phyloP scores from a whole-genome alignment of 2,888 invertebrate species.

The Caradrina kadenii region DNA sequence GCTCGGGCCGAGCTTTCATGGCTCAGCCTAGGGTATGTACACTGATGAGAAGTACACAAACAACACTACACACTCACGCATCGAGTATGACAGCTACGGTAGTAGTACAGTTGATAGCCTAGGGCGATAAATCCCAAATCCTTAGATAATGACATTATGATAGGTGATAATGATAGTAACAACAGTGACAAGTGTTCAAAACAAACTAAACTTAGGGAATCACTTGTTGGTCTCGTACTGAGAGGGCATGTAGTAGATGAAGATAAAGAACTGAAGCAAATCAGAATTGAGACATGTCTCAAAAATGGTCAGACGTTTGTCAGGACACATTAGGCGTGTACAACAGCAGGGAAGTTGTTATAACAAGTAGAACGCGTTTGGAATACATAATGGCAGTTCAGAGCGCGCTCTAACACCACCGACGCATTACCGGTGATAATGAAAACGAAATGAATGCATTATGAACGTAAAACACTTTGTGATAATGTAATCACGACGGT shows the following conservation, averaged over 20 bases:
- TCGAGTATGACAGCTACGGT: slow-evolving; percentile 45
- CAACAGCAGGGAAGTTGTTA: slow-evolving; percentile 79
- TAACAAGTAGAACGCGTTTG: slow-evolving; percentile 80
- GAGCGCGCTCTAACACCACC: slow-evolving; percentile 74
- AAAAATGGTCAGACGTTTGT: slow-evolving; percentile 63
- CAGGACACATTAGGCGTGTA: slow-evolving; percentile 75
- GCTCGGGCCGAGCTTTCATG: slow-evolving; percentile 95
- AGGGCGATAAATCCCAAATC: slow-evolving; percentile 64
- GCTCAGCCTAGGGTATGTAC: slow-evolving; percentile 97
- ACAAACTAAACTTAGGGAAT: slow-evolving; percentile 58
- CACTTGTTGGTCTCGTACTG: slow-evolving; percentile 18
- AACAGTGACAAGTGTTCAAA: slow-evolving; percentile 64
- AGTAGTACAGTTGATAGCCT: slow-evolving; percentile 68
- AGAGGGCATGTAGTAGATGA: slow-evolving; percentile 25
- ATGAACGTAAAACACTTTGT: slow-evolving; percentile 61
- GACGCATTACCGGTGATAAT: slow-evolving; percentile 77
- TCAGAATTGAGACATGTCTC: slow-evolving; percentile 69
- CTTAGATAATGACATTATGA: slow-evolving; percentile 68
- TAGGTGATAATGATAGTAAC: slow-evolving; percentile 68
- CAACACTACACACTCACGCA: slow-evolving; percentile 64
- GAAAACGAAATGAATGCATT: slow-evolving; percentile 80
- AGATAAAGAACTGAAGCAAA: slow-evolving; percentile 63
- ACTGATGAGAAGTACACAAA: slow-evolving; percentile 59
- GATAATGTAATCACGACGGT: slow-evolving; percentile 67
- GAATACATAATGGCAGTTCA: slow-evolving; percentile 81